These are phyloP conservation scores for Lagopus muta DNA, from an alignment of 2,113 vertebrate genomes.

Conservation along the genomic window DNA sequence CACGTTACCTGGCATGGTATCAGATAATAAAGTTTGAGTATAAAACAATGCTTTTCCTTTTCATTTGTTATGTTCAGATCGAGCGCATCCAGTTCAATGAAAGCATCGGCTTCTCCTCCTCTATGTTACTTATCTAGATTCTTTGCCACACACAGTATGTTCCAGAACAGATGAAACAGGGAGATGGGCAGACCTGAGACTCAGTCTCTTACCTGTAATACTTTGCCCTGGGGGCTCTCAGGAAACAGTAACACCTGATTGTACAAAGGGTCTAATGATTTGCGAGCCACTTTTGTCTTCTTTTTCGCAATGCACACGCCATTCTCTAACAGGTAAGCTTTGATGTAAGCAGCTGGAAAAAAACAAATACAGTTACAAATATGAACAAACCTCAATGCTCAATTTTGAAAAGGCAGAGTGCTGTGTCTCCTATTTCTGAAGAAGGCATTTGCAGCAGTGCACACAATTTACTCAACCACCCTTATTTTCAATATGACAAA, in stretches of 20 bases:
- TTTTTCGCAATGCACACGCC: slow-evolving; percentile 95
- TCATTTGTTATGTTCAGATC: fast-evolving
- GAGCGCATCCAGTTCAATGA: background rate
- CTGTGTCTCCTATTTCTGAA: background rate
- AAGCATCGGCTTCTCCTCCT: background rate
- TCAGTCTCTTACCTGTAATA: slow-evolving; percentile 89
- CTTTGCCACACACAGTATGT: background rate
- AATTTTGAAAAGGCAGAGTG: background rate
- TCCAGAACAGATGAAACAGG: background rate
- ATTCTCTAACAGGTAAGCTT: slow-evolving; percentile 97
- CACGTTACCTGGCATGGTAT: background rate
- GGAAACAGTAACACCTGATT: slow-evolving; percentile 97
- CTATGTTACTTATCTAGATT: background rate
- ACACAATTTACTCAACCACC: background rate
- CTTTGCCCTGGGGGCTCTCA: slow-evolving; percentile 95
- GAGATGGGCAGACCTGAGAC: background rate
- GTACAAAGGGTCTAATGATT: slow-evolving; percentile 96
- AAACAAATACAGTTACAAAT: background rate
- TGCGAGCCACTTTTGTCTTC: slow-evolving; percentile 97
- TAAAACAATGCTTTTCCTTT: background rate
- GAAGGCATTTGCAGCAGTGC: background rate
- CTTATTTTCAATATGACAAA: background rate
- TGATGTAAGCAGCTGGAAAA: slow-evolving; percentile 94
- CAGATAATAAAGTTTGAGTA: background rate
- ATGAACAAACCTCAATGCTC: background rate